Evolutionary conservation across 2,888 invertebrate species (phyloP), one percentile per base, ranked within the genome.

Genomic region (Ormyrus pomaceus): DNA sequence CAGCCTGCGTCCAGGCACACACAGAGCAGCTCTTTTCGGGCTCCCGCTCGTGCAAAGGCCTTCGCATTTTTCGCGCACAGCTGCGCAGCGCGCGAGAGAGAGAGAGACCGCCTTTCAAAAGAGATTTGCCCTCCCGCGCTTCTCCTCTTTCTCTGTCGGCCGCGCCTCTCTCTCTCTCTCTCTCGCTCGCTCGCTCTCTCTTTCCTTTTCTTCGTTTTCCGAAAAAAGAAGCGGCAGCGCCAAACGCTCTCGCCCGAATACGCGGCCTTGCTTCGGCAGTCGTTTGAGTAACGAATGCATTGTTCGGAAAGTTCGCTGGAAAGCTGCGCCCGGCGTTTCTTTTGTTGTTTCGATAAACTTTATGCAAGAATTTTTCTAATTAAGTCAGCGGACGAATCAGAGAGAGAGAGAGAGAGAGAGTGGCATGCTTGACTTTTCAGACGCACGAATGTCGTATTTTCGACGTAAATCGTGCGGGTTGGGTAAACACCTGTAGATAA

Each of bases 11-110:
- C 65, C 19, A 56, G 19, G 34, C 11, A 10, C 45, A 48, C 64
- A 10, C 6, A 56, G 56, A 56, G 56, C 56, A 34, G 34, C 34
- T 34, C 34, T 34, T 34, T 34, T 48, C 59, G 13, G n/a, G 58
- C 50, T 50, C 71, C 50, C 58, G 50, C 46, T 13, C 55, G 55
- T 13, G 62, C 8, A 48, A 46, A 46, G 55, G 13, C 55, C n/a
- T 45, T 46, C 50, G 48, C 56, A 78, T 69, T 76, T 76, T 76
- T 71, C 77, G 77, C 77, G 77, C 74, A 68, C 78, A 68, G 59
- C 73, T 70, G 72, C 78, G 59, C 77, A 53, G 13, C 59, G 69
- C 48, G n/a, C 9, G 72, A 5, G 64, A 48, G 48, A 34, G 34
- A 34, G 34, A 34, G 34, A 34, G 34, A 34, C 58, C 75, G 34